A percentile compares a stretch with the other conserved stretches of the same genome.
Conservation (phyloP, 1,140 invertebrate genomes). For the Drosophila lacertosa region DNA sequence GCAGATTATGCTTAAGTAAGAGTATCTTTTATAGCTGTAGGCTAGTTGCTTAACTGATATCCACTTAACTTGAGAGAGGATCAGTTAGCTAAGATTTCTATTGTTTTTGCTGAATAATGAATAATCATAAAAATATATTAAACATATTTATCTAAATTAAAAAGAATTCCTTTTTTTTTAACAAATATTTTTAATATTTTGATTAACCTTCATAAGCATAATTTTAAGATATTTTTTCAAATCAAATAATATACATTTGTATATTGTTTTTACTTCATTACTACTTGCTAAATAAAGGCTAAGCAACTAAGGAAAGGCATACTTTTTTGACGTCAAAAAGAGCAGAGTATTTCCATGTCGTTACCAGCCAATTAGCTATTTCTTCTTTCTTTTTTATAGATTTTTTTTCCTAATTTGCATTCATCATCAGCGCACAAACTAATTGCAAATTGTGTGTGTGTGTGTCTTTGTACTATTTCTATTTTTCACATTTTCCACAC, state of each 20-base stretch:
- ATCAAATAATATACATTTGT: background rate
- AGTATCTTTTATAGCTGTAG: slow-evolving; percentile 54
- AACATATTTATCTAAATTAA: too few relatives aligned
- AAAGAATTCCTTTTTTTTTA: too few relatives aligned
- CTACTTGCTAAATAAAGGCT: background rate
- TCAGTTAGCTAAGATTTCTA: too few relatives aligned
- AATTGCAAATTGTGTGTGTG: slow-evolving; percentile 61
- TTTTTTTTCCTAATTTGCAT: slow-evolving; percentile 70
- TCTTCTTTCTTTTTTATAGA: slow-evolving; percentile 15
- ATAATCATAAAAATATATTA: too few relatives aligned
- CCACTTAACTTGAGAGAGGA: slow-evolving; percentile 8
- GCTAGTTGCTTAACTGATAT: background rate
- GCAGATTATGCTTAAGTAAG: slow-evolving; percentile 49
- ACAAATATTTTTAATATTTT: background rate
- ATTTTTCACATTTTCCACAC: slow-evolving; percentile 51
- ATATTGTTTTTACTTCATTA: background rate
- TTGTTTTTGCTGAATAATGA: too few relatives aligned
- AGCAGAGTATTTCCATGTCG: slow-evolving; percentile 12
- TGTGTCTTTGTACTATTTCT: slow-evolving; percentile 57
- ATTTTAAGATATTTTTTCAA: background rate
- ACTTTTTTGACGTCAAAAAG: background rate
- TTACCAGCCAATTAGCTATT: slow-evolving; percentile 6
- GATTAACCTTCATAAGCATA: background rate
- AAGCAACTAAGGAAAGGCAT: background rate
- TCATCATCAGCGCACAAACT: slow-evolving; percentile 72